phyloP scores from a whole-genome alignment of 2,113 vertebrate genomes.

The Perca fluviatilis region DNA sequence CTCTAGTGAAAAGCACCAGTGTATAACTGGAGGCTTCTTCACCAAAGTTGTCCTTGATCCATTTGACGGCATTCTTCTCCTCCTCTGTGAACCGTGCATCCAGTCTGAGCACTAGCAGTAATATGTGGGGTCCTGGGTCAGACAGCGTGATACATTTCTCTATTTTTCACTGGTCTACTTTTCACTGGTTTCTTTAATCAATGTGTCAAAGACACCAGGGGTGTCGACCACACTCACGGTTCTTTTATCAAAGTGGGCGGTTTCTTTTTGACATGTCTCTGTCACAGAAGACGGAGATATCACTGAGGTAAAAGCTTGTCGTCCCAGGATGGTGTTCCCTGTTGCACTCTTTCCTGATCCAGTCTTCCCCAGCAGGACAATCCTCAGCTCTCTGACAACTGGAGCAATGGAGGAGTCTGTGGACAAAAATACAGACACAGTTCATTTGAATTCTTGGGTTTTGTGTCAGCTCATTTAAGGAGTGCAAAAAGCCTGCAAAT shows the following conservation, averaged over 20 bases:
- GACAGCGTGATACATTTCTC: slow-evolving; percentile 57
- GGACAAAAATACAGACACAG: background rate
- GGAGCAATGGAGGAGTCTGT: slow-evolving; percentile 36
- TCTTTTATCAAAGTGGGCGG: background rate
- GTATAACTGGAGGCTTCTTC: slow-evolving; percentile 48
- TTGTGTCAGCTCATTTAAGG: background rate
- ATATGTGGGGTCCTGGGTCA: slow-evolving; percentile 68
- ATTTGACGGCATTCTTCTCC: slow-evolving; percentile 37
- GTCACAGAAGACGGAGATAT: slow-evolving; percentile 16
- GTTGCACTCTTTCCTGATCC: slow-evolving; percentile 73
- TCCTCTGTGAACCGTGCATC: slow-evolving; percentile 51
- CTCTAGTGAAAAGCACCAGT: slow-evolving; percentile 56
- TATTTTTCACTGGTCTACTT: slow-evolving; percentile 67
- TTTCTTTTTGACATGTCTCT: background rate
- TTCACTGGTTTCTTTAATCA: fast-evolving
- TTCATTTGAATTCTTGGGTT: background rate
- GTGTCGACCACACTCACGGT: slow-evolving; percentile 71
- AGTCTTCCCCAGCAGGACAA: slow-evolving; percentile 70
- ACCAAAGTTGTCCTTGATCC: slow-evolving; percentile 65
- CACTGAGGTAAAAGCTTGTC: slow-evolving; percentile 13
- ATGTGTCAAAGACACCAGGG: slow-evolving; percentile 74
- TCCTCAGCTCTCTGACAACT: slow-evolving; percentile 23
- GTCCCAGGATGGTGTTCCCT: slow-evolving; percentile 72
- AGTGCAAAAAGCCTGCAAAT: background rate
- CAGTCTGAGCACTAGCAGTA: slow-evolving; percentile 69